Evolutionary conservation across 2,888 invertebrate genomes (phyloP).

Genomic region (Stenolophus ochropezus): DNA sequence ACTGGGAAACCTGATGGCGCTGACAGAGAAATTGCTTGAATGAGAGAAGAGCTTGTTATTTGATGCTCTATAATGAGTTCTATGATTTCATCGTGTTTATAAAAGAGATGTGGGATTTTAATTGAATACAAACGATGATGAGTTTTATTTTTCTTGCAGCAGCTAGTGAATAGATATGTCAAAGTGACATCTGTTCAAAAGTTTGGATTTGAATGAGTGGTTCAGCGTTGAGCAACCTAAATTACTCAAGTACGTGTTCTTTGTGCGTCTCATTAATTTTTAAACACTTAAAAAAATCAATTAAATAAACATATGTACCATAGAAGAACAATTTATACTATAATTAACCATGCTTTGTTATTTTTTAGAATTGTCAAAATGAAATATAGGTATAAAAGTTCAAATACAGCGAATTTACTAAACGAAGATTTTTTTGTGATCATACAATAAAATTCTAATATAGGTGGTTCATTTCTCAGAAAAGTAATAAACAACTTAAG

Average conservation of each 20-base stretch:
- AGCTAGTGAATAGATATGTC: slow-evolving; percentile 21
- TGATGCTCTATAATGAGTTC: slow-evolving; percentile 31
- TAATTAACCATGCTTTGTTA: no score
- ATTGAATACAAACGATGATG: background rate
- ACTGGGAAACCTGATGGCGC: slow-evolving; percentile 19
- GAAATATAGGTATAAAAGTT: no score
- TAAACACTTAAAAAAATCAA: background rate
- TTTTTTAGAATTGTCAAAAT: no score
- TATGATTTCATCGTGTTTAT: slow-evolving; percentile 29
- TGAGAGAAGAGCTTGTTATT: slow-evolving; percentile 31
- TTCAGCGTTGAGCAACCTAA: background rate
- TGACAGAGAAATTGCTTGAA: slow-evolving; percentile 32
- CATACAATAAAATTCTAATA: no score
- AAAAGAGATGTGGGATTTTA: background rate
- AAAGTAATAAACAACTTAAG: no score
- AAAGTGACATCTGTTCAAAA: background rate
- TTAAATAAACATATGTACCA: background rate
- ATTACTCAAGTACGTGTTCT: background rate
- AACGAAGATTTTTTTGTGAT: no score
- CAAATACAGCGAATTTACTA: no score
- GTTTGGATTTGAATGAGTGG: background rate
- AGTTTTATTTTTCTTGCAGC: background rate
- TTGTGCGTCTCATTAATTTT: background rate
- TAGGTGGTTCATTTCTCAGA: no score
- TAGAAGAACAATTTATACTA: no score